Evolutionary conservation across 1,140 invertebrate genomes (phyloP).

Genomic region (Apis cerana): DNA sequence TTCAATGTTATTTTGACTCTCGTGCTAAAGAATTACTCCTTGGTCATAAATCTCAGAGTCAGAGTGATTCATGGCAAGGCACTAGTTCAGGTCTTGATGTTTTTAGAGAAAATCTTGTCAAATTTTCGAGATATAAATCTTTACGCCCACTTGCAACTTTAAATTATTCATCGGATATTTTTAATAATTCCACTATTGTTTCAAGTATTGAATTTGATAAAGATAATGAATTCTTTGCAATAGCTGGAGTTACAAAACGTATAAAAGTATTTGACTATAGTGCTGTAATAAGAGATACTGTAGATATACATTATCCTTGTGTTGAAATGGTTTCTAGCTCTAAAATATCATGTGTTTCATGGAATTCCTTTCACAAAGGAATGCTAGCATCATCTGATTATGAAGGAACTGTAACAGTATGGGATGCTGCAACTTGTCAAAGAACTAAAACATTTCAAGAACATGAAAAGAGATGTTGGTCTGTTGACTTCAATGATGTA

Average conservation of each 20-base stretch:
- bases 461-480: conserved; percentile 98
- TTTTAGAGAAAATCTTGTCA: conserved; percentile 93
- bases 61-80: conserved; percentile 70
- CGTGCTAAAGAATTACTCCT: conserved; percentile 88
- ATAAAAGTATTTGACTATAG: conserved; percentile 97
- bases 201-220: conserved; percentile 99
- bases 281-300: conserved; percentile 90
- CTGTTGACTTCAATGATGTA: conserved; percentile 96
- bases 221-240: conserved; percentile 97
- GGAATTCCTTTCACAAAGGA: conserved; percentile 96
- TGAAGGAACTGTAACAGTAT: conserved; percentile 95
- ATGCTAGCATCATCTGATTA: conserved; percentile 97
- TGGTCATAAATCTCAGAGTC: conserved; percentile 74
- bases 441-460: conserved; percentile 90
- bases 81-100: conserved; percentile 85
- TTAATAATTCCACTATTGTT: conserved; percentile 95
- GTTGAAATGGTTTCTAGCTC: conserved; percentile 96
- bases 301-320: conserved; percentile 96
- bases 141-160: conserved; percentile 92
- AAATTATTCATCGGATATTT: conserved; percentile 94
- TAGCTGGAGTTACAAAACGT: conserved; percentile 97
- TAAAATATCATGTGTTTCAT: conserved; percentile 97
- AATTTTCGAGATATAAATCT: conserved; percentile 92
- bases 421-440: conserved; percentile 94
- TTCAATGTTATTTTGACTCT: conserved; percentile 91